Conservation (phyloP, 2,888 invertebrate species). For the Silvanus unidentatus region DNA sequence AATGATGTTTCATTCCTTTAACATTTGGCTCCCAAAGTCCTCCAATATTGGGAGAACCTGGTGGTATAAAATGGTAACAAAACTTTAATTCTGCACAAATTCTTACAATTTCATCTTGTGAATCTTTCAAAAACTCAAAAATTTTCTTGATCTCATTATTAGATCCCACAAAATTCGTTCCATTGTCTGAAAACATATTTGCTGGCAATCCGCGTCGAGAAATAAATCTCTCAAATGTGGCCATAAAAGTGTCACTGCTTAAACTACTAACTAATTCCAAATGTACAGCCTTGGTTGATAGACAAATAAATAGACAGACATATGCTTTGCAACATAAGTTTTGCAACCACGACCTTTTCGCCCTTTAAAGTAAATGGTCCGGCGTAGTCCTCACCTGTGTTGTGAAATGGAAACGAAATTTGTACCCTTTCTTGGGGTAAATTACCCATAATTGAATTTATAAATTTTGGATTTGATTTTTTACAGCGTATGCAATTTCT, state of each 20-base stretch:
- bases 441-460: constrained; percentile 12
- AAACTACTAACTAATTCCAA: constrained; percentile 25
- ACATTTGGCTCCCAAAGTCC: constrained; percentile 13
- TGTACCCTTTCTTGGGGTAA: constrained; percentile 10
- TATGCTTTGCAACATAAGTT: constrained; percentile 14
- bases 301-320: constrained; percentile 15
- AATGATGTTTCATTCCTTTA: constrained; percentile 25
- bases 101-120: not conserved
- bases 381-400: constrained; percentile 16
- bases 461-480: constrained; percentile 2
- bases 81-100: not conserved
- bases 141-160: constrained; percentile 10
- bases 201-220: constrained; percentile 20
- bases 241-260: constrained; percentile 22
- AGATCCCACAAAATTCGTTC: constrained; percentile 20
- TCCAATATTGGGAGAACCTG: constrained; percentile 27
- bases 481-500: not conserved
- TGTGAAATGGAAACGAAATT: constrained; percentile 12
- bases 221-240: constrained; percentile 22
- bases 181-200: constrained; percentile 24
- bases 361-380: constrained; percentile 14
- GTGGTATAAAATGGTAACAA: constrained; percentile 26
- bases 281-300: constrained; percentile 24
- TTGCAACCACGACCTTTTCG: constrained; percentile 10
- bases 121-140: constrained; percentile 6